Base-by-base conservation (phyloP, 2,113 vertebrate species). In the Vulpes lagopus region DNA sequence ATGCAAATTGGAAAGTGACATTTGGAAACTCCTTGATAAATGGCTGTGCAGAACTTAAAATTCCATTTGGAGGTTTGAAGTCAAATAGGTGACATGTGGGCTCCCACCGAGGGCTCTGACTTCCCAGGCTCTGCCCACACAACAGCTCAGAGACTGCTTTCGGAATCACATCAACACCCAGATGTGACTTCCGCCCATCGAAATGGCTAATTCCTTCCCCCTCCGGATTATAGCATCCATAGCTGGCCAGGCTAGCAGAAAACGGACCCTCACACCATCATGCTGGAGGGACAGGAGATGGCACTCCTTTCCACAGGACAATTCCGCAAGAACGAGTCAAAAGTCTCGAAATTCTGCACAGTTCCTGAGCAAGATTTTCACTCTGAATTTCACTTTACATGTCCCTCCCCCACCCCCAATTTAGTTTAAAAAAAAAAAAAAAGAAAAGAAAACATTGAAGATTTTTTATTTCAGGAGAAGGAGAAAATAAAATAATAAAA, bases 11-110 rank as follows among this genome's bases (percentile, higher is more conserved):
- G 59, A 96, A 93, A 95, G 92, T 20, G 74, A 62, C 87, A 93
- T 93, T 96, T 83, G 53, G 97, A 96, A 97, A 96, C 62, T 81
- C 86, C 92, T 91, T 97, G 96, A 97, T 95, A 97, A 95, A 96
- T 94, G 69, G 19, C 71, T 95, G 20, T 32, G 71, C 38, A 43
- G 86, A 97, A 53, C 27, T 92, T 83, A 84, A 64, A 90, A 96
- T 92, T 92, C 92, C 94, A 92, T 78, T 74, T 87, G 88, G 74
- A 95, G 88, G 76, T 3, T 15, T 35, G 69, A 55, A 94, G 95
- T 85, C 83, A 82, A 71, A 64, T 15, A 96, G 80, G 88, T 91
- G 83, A 91, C 20, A 16, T 1, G 22, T 83, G 76, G 57, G 69
- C 78, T 95, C 82, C 90, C 85, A 51, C 10, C 15, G 51, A 78